phyloP scores from a whole-genome alignment of 2,113 vertebrate species.

The Heterocephalus glaber region DNA sequence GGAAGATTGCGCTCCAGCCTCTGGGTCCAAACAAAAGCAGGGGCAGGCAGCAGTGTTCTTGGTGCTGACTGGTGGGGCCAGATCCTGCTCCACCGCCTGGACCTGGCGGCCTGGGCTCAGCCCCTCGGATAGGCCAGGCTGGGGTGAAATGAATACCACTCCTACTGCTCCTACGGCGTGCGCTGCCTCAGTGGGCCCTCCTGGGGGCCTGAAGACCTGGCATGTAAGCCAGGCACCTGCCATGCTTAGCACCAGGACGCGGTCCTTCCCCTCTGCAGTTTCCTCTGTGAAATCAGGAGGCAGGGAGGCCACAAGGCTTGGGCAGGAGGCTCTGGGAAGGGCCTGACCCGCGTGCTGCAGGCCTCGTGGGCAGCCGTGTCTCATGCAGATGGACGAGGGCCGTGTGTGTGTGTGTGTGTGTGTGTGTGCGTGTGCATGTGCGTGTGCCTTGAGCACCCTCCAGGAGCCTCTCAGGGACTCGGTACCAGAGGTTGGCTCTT shows the following conservation, averaged over 20 bases:
- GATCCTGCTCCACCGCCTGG: not conserved
- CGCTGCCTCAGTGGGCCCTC: fast-evolving
- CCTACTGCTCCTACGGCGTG: not conserved
- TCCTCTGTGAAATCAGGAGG: not conserved
- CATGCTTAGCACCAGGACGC: not conserved
- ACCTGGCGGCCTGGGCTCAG: not conserved
- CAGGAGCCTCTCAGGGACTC: fast-evolving
- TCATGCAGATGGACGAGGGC: no score
- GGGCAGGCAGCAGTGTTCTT: not conserved
- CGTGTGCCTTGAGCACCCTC: not conserved
- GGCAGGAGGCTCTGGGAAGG: not conserved
- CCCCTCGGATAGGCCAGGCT: not conserved
- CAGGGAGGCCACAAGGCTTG: not conserved
- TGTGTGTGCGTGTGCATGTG: not conserved
- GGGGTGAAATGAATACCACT: not conserved
- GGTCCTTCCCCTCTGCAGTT: not conserved
- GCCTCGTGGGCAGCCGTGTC: not conserved
- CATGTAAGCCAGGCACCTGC: not conserved
- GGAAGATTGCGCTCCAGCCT: not conserved
- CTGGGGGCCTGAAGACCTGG: no score
- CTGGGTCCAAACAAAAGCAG: not conserved
- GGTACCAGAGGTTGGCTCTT: not conserved
- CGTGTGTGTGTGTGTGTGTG: no score
- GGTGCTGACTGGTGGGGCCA: not conserved
- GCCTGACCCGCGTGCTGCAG: not conserved